Base-by-base conservation (phyloP, 2,888 invertebrate genomes). In the Clostera curtula region DNA sequence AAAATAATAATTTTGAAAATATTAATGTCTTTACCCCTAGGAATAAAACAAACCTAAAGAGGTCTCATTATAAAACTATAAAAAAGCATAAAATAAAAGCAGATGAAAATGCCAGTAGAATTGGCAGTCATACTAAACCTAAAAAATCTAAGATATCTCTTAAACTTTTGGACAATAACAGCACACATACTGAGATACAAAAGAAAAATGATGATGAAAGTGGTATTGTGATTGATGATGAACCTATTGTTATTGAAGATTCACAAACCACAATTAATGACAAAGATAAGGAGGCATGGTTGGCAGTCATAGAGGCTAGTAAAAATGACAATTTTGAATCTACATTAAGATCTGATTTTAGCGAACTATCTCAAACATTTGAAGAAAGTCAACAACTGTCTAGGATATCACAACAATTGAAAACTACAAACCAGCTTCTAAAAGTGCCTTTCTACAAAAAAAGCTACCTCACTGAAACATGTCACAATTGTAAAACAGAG, bases 251-350 rank as follows among this genome's bases (percentile, higher is more conserved):
- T 3, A 69, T 79, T 40, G 59, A 74, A 43, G 72, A 72, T 30
- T 60, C 66, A 21, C 62, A 62, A 40, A 57, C 37, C 12, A 28
- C 27, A 12, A 41, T 43, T 27, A 53, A 63, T 28, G 75, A 80
- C 50, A 82, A 79, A 53, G 82, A 83, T 49, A 54, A 40, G 43
- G 40, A 59, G 18, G 77, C 80, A 29, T 69, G 59, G 45, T 35
- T 65, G 17, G 72, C 71, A 36, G 67, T 80, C 7, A 32, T 57
- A 21, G 49, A 62, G 38, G 69, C 69, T 39, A 59, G 66, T 27
- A 40, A 62, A 25, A 49, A 53, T 24, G 41, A 43, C 34, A 24
- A 41, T 21, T 23, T 16, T 22, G 19, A 27, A 29, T 33, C 39
- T 34, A 34, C 27, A 26, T 44, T 52, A 24, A 46, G 33, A 19